phyloP scores from a whole-genome alignment of 2,888 invertebrate genomes.

The Hololepta plana region DNA sequence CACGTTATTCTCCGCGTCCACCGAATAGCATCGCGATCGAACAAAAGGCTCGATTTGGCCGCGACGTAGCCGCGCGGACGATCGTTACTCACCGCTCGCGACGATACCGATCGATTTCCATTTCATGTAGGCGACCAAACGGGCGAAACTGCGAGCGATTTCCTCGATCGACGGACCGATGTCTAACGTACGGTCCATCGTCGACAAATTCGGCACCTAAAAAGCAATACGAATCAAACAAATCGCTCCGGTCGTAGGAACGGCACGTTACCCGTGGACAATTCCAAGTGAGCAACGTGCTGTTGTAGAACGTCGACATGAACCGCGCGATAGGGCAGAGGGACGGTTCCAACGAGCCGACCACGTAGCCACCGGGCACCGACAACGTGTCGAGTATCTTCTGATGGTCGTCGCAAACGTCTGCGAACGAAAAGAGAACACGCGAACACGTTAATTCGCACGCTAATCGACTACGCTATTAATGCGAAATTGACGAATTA shows the following conservation, averaged over 20 bases:
- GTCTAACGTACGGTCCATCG: too few relatives aligned
- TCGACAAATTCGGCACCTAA: too few relatives aligned
- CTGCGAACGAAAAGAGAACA: too few relatives aligned
- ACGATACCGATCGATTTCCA: constrained; percentile 36
- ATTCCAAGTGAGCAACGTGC: constrained; percentile 33
- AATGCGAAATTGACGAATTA: too few relatives aligned
- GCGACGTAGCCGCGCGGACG: too few relatives aligned
- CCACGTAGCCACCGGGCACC: constrained; percentile 25
- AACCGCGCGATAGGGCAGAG: constrained; percentile 31
- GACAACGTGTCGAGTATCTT: constrained; percentile 28
- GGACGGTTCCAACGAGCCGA: constrained; percentile 31
- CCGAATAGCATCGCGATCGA: too few relatives aligned
- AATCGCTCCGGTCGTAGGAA: constrained; percentile 4
- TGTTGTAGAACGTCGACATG: constrained; percentile 31
- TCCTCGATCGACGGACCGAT: constrained; percentile 29
- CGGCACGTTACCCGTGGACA: constrained; percentile 30
- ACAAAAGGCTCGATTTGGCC: too few relatives aligned
- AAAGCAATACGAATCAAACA: constrained; percentile 7
- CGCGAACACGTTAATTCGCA: too few relatives aligned
- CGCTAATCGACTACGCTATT: too few relatives aligned
- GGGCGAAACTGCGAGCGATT: constrained; percentile 29
- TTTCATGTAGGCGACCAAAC: constrained; percentile 30
- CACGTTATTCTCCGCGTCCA: too few relatives aligned
- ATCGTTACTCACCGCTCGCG: constrained; percentile 31
- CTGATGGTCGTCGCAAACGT: constrained; percentile 30